A percentile compares a stretch with the other conserved stretches of the same genome.
Conservation (phyloP, 2,113 vertebrate genomes). For the Sander lucioperca region DNA sequence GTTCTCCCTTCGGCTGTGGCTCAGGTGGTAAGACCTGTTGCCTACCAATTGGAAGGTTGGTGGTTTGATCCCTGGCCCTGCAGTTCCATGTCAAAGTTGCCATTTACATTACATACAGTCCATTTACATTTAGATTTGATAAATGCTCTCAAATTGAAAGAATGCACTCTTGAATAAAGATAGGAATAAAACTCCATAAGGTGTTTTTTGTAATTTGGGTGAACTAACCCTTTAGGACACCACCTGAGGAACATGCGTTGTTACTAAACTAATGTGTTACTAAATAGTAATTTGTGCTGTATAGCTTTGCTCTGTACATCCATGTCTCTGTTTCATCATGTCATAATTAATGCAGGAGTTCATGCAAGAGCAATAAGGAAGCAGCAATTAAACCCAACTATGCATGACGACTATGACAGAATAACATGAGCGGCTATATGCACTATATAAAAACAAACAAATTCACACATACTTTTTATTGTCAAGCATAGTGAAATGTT, state of each 20-base stretch:
- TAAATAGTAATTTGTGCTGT: slow-evolving; percentile 36
- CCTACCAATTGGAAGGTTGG: too few relatives aligned
- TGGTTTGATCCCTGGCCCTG: too few relatives aligned
- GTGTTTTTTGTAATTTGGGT: too few relatives aligned
- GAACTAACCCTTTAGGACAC: too few relatives aligned
- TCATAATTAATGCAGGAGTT: slow-evolving; percentile 65
- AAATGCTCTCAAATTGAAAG: too few relatives aligned
- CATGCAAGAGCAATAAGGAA: slow-evolving; percentile 46
- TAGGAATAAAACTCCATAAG: too few relatives aligned
- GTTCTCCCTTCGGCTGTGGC: too few relatives aligned
- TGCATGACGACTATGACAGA: slow-evolving; percentile 18
- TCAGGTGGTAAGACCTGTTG: too few relatives aligned
- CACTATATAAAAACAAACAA: background rate
- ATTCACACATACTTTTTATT: background rate
- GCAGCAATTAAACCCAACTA: slow-evolving; percentile 53
- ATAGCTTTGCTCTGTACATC: slow-evolving; percentile 11
- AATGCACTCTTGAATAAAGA: too few relatives aligned
- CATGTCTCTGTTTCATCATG: slow-evolving; percentile 39
- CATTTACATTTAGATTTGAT: too few relatives aligned
- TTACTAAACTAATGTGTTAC: slow-evolving; percentile 30
- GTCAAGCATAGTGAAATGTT: background rate
- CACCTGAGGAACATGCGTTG: background rate
- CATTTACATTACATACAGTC: too few relatives aligned
- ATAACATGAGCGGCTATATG: background rate
- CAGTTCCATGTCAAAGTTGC: too few relatives aligned